phyloP scores from a whole-genome alignment of 2,888 invertebrate species.

The Podabrus alpinus region DNA sequence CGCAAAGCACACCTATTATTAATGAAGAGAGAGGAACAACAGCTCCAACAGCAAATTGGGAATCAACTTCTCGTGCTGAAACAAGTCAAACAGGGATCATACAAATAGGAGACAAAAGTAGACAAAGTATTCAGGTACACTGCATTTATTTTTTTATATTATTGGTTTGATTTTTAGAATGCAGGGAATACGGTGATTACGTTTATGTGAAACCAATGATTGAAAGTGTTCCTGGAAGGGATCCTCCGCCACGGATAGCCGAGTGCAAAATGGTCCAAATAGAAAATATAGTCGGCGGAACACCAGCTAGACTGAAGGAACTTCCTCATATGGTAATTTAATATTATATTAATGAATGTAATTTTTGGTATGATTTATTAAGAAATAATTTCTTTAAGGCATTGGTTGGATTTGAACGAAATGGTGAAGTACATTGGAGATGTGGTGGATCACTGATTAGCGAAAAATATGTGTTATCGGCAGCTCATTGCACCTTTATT shows the following conservation, averaged over 20 bases:
- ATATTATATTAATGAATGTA: neutral
- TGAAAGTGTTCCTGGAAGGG: neutral
- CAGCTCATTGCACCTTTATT: conserved; percentile 61
- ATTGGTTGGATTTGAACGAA: conserved; percentile 34
- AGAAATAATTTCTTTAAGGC: conserved; percentile 30
- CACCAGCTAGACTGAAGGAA: conserved; percentile 50
- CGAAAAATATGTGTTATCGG: conserved; percentile 61
- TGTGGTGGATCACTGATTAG: conserved; percentile 67
- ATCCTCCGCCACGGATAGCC: conserved; percentile 35
- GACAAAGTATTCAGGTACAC: conserved; percentile 45
- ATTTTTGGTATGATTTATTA: no score
- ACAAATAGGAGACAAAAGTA: conserved; percentile 28
- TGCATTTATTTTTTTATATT: conserved; percentile 38
- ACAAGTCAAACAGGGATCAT: neutral
- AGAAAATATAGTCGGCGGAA: conserved; percentile 56
- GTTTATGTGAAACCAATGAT: conserved; percentile 42
- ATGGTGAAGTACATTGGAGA: conserved; percentile 45
- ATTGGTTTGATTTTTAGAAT: conserved; percentile 48
- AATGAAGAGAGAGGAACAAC: neutral
- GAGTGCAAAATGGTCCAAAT: conserved; percentile 53
- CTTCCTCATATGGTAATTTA: conserved; percentile 65
- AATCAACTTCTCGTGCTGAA: neutral
- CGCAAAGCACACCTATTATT: no score
- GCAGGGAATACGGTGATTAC: conserved; percentile 53
- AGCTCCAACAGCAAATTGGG: neutral